phyloP scores from a whole-genome alignment of 2,888 invertebrate species.

The Tipula helvola region DNA sequence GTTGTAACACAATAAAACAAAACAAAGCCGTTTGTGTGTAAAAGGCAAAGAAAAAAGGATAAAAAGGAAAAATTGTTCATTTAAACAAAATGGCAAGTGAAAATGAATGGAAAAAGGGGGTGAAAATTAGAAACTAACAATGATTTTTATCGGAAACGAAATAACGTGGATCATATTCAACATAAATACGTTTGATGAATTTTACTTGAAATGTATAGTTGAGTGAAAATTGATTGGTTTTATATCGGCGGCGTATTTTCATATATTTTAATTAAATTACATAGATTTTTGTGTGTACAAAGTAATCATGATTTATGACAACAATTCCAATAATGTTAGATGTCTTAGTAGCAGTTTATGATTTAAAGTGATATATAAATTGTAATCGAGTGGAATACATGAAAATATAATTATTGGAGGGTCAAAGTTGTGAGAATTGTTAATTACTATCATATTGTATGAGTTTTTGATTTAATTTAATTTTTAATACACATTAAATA shows the following conservation, averaged over 20 bases:
- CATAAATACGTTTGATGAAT: not conserved
- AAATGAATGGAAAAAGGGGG: not conserved
- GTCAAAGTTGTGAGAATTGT: too few relatives aligned
- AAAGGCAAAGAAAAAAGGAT: not conserved
- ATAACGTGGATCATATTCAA: not conserved
- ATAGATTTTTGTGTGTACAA: not conserved
- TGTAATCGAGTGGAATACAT: too few relatives aligned
- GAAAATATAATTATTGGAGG: too few relatives aligned
- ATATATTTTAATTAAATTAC: not conserved
- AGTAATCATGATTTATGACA: too few relatives aligned
- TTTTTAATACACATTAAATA: too few relatives aligned
- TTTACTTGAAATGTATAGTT: not conserved
- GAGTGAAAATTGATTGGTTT: not conserved
- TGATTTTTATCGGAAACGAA: not conserved
- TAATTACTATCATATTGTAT: too few relatives aligned
- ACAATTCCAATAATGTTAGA: too few relatives aligned
- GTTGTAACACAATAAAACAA: not conserved
- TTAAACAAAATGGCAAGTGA: not conserved
- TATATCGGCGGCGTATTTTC: not conserved
- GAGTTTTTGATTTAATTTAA: too few relatives aligned
- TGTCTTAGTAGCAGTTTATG: too few relatives aligned
- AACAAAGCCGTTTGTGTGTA: not conserved
- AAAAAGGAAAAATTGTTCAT: not conserved
- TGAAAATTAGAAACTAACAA: not conserved
- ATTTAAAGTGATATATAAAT: too few relatives aligned